Percentiles rank a stretch among this genome's conserved stretches.
Evolutionary conservation across 1,140 invertebrate species (phyloP).

Genomic region (Dysdera silvatica): DNA sequence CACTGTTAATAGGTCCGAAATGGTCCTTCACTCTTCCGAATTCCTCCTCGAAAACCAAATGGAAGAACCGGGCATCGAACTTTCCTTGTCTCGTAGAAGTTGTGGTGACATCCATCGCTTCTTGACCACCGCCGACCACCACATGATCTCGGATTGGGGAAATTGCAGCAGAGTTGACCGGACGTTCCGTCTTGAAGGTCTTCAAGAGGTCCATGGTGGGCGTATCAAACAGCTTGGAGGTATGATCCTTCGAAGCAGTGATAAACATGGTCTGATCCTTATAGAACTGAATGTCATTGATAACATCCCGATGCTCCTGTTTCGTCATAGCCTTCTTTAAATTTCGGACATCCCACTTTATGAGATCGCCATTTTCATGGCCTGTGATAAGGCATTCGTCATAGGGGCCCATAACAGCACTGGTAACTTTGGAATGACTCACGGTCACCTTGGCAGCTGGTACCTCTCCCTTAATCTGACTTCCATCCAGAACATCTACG

Average conservation of each 20-base stretch:
- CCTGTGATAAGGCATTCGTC: constrained; percentile 89
- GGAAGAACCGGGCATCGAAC: constrained; percentile 97
- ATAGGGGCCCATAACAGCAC: constrained; percentile 82
- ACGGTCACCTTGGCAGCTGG: constrained; percentile 51
- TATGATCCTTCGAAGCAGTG: constrained; percentile 88
- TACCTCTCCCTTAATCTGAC: constrained; percentile 9
- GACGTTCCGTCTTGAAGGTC: constrained; percentile 90
- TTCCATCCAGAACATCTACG: constrained; percentile 41
- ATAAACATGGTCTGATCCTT: constrained; percentile 93
- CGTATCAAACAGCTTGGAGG: constrained; percentile 87
- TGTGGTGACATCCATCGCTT: constrained; percentile 98
- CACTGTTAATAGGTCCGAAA: constrained; percentile 98
- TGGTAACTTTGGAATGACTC: constrained; percentile 66
- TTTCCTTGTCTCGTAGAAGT: constrained; percentile 91
- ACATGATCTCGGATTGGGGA: constrained; percentile 90
- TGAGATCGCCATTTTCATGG: constrained; percentile 85
- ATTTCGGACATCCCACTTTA: constrained; percentile 84
- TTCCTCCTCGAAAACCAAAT: constrained; percentile 98
- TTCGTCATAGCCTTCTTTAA: constrained; percentile 58
- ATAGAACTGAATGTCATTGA: constrained; percentile 92
- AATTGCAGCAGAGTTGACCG: constrained; percentile 92
- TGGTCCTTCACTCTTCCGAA: constrained; percentile 97
- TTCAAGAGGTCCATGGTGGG: constrained; percentile 76
- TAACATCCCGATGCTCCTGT: constrained; percentile 71
- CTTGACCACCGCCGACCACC: constrained; percentile 91